These are phyloP conservation scores for Cossypha caffra DNA, from an alignment of 2,797 vertebrate species.

Conservation along the genomic window DNA sequence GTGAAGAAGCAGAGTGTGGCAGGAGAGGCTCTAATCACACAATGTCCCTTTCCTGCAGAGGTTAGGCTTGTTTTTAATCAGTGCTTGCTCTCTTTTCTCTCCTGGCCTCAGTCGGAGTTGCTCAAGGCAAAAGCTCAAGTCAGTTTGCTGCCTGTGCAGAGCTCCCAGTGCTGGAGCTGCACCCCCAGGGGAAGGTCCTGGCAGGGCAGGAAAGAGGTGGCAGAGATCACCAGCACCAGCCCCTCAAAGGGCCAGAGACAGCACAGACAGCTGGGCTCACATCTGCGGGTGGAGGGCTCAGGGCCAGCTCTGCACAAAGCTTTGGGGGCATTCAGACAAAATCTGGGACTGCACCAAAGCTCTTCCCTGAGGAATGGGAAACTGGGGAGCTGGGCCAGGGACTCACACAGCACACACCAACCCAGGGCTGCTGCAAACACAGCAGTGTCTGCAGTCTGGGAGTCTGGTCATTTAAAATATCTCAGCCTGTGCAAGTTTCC, in stretches of 20 bases:
- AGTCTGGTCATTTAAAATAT: not conserved
- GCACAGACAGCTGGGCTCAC: not conserved
- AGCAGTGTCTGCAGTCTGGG: not conserved
- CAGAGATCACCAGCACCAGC: not conserved
- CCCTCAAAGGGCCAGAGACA: accelerated
- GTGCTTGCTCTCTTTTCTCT: not conserved
- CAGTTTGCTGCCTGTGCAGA: constrained; percentile 18
- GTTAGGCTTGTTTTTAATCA: constrained; percentile 38
- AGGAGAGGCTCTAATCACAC: constrained; percentile 10
- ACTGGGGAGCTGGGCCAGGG: not conserved
- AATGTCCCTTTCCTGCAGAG: not conserved
- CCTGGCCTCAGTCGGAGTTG: constrained; percentile 10
- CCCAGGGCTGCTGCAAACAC: not conserved
- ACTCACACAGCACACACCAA: accelerated
- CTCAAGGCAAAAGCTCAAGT: constrained; percentile 20
- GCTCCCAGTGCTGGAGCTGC: not conserved
- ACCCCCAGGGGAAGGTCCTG: not conserved
- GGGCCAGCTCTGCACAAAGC: accelerated
- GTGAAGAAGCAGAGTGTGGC: not conserved
- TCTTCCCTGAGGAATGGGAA: not conserved
- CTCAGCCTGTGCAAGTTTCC: not conserved
- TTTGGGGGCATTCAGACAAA: not conserved
- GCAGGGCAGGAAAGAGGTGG: not conserved
- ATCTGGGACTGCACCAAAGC: not conserved
- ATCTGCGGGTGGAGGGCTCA: accelerated